Evolutionary conservation across 2,797 vertebrate species (phyloP).

Genomic region (Amblyraja radiata): DNA sequence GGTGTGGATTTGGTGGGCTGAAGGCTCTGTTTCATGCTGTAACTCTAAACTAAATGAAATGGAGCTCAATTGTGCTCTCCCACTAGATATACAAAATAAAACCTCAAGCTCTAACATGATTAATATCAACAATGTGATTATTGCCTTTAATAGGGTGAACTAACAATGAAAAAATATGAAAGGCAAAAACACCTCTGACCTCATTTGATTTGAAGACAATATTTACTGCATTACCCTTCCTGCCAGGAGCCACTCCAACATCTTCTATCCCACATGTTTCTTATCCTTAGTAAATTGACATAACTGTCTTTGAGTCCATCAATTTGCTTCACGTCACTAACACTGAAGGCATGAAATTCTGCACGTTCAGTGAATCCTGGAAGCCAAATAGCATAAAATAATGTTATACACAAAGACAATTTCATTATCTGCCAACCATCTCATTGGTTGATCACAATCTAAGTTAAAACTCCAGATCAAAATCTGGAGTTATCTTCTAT

Average conservation of each 20-base stretch:
- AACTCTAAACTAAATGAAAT: too few species aligned
- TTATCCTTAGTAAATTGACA: conserved; percentile 70
- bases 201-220: background rate
- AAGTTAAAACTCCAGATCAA: too few species aligned
- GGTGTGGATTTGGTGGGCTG: too few species aligned
- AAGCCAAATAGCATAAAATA: background rate
- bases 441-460: background rate
- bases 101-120: background rate
- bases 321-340: conserved; percentile 67
- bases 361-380: conserved; percentile 64
- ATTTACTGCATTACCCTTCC: conserved; percentile 57
- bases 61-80: background rate
- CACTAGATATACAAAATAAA: background rate
- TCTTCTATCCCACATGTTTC: conserved; percentile 87
- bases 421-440: too few species aligned
- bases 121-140: background rate
- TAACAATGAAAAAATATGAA: background rate
- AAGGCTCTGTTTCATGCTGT: too few species aligned
- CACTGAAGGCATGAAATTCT: conserved; percentile 81
- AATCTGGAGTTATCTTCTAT: background rate
- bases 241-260: conserved; percentile 81
- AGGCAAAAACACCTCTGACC: background rate
- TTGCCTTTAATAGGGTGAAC: background rate
- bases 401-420: background rate
- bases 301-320: conserved; percentile 51